phyloP scores from a whole-genome alignment of 2,888 invertebrate genomes.

The Lucinisca nassula region DNA sequence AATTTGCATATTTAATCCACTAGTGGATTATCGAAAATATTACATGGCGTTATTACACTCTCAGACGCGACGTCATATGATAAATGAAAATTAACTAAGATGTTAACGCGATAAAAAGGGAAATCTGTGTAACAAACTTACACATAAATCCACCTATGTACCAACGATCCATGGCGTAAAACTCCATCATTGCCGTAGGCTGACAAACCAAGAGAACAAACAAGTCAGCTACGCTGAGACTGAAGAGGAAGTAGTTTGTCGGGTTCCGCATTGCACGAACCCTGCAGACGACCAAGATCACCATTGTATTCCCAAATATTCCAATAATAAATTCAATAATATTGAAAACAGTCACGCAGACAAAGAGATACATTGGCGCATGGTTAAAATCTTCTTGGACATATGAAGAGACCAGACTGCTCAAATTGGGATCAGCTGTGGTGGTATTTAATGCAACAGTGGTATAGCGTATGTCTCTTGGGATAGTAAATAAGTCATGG shows the following conservation, averaged over 20 bases:
- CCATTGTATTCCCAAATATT: slow-evolving; percentile 97
- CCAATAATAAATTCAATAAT: slow-evolving; percentile 96
- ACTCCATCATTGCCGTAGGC: slow-evolving; percentile 97
- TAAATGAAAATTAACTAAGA: no score
- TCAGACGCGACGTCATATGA: no score
- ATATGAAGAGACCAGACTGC: not conserved
- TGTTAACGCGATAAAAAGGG: no score
- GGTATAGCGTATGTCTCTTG: no score
- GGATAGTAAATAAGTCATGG: no score
- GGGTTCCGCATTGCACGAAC: slow-evolving; percentile 98
- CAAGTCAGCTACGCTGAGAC: slow-evolving; percentile 96
- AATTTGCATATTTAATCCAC: no score
- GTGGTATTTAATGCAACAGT: no score
- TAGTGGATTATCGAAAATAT: no score
- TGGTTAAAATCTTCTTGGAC: slow-evolving; percentile 37
- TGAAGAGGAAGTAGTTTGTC: slow-evolving; percentile 97
- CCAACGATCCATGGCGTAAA: slow-evolving; percentile 97
- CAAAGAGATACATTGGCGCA: slow-evolving; percentile 92
- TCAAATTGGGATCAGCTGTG: no score
- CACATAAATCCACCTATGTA: slow-evolving; percentile 97
- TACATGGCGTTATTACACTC: no score
- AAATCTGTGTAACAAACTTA: no score
- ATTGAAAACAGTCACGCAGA: slow-evolving; percentile 96
- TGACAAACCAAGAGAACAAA: slow-evolving; percentile 97
- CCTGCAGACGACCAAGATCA: slow-evolving; percentile 96